Conservation (phyloP, 2,797 vertebrate genomes). For the Cottoperca gobio region DNA sequence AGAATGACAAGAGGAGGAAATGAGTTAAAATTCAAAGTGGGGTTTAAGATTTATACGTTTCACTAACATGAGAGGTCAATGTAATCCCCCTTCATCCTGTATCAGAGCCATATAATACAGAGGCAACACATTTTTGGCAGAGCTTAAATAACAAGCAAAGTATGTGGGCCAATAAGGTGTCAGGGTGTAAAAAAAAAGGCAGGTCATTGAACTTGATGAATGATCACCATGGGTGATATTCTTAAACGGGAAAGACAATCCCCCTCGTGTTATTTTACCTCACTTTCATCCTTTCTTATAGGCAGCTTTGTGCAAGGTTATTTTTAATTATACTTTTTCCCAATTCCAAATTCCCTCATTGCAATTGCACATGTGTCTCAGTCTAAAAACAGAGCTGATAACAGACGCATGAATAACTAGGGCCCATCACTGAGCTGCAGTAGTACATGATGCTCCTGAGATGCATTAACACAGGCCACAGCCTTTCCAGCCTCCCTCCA, state of each 20-base stretch:
- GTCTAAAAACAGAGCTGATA: constrained; percentile 74
- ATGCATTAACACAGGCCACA: constrained; percentile 80
- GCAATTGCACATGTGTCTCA: constrained; percentile 79
- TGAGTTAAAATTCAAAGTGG: constrained; percentile 48
- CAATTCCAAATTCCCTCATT: constrained; percentile 64
- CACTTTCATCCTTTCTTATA: constrained; percentile 43
- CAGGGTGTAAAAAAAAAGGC: constrained; percentile 56
- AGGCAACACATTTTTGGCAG: constrained; percentile 36
- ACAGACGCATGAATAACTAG: constrained; percentile 77
- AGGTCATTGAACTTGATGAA: constrained; percentile 71
- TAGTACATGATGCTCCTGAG: constrained; percentile 84
- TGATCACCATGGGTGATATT: constrained; percentile 65
- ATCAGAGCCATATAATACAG: constrained; percentile 31
- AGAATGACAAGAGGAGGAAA: constrained; percentile 60
- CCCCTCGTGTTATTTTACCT: constrained; percentile 19
- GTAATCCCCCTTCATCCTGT: constrained; percentile 50
- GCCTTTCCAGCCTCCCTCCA: constrained; percentile 67
- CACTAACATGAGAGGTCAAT: constrained; percentile 38
- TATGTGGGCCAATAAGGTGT: constrained; percentile 59
- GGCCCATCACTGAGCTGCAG: constrained; percentile 58
- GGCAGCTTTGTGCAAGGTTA: constrained; percentile 43
- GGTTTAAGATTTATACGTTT: constrained; percentile 50
- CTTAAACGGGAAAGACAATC: constrained; percentile 42
- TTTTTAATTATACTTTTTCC: constrained; percentile 54
- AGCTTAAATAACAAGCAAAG: constrained; percentile 27